Evolutionary conservation across 2,888 invertebrate species (phyloP).

Genomic region (Antheraea yamamai): DNA sequence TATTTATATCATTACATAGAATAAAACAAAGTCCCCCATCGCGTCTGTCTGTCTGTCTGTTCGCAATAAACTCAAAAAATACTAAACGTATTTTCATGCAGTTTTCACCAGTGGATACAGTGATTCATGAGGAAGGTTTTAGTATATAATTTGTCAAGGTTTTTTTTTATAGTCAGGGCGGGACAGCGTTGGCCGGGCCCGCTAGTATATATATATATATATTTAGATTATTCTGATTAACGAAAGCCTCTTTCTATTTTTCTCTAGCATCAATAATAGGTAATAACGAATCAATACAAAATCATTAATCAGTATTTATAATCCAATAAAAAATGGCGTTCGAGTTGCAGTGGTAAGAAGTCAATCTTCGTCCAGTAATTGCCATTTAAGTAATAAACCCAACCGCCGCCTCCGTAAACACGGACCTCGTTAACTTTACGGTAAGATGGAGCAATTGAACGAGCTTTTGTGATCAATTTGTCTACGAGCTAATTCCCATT

Average conservation of each 20-base stretch:
- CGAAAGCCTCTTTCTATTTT: neutral
- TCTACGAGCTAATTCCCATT: constrained; percentile 18
- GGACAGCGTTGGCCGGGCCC: too few relatives aligned
- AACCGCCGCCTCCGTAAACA: constrained; percentile 34
- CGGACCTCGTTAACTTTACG: constrained; percentile 36
- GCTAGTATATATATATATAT: too few relatives aligned
- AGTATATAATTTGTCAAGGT: too few relatives aligned
- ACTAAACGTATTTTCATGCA: too few relatives aligned
- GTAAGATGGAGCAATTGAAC: constrained; percentile 30
- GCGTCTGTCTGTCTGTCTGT: too few relatives aligned
- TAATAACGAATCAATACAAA: neutral
- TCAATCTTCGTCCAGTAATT: constrained; percentile 36
- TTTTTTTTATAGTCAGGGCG: too few relatives aligned
- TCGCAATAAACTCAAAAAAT: too few relatives aligned
- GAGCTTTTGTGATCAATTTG: constrained; percentile 27
- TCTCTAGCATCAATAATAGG: neutral
- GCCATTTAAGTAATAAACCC: constrained; percentile 42
- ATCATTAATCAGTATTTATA: neutral
- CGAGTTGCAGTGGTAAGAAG: constrained; percentile 26
- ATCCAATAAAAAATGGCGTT: neutral
- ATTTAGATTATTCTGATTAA: too few relatives aligned
- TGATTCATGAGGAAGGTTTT: too few relatives aligned
- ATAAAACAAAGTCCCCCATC: too few relatives aligned
- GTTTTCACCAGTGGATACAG: too few relatives aligned
- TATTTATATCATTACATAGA: too few relatives aligned